Evolutionary conservation across 1,140 invertebrate genomes (phyloP).

Genomic region (Apis florea): DNA sequence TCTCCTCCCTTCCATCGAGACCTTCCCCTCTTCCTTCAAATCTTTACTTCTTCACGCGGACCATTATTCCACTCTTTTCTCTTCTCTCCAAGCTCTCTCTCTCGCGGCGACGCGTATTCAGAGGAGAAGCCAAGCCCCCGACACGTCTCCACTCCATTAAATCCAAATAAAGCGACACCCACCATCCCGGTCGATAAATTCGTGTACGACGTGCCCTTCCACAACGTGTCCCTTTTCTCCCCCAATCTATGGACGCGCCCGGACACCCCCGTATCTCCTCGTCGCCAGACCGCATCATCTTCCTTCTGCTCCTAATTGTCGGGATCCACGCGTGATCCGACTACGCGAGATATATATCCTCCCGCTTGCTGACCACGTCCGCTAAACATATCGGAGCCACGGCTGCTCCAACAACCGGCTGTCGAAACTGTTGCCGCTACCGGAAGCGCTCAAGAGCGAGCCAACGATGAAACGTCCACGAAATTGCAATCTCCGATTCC

Average conservation of each 20-base stretch:
- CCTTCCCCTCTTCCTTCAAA: too few species aligned
- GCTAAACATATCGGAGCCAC: slow-evolving; percentile 30
- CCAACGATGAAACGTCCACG: not conserved
- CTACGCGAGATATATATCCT: slow-evolving; percentile 29
- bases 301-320: slow-evolving; percentile 53
- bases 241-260: not conserved
- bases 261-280: not conserved
- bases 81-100: too few species aligned
- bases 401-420: not conserved
- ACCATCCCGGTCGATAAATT: not conserved
- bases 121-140: too few species aligned
- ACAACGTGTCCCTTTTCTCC: not conserved
- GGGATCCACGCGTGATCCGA: slow-evolving; percentile 55
- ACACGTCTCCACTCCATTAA: not conserved
- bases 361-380: slow-evolving; percentile 26
- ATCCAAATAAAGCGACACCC: not conserved
- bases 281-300: slow-evolving; percentile 43
- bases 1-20: not conserved
- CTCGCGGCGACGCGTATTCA: too few species aligned
- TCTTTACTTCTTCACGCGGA: not conserved
- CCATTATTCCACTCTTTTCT: too few species aligned
- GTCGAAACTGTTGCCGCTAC: slow-evolving; percentile 1
- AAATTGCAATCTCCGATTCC: too few species aligned
- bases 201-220: not conserved
- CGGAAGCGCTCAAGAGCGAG: slow-evolving; percentile 16